Conservation (phyloP, 2,888 invertebrate genomes). For the Pachydiplax longipennis region DNA sequence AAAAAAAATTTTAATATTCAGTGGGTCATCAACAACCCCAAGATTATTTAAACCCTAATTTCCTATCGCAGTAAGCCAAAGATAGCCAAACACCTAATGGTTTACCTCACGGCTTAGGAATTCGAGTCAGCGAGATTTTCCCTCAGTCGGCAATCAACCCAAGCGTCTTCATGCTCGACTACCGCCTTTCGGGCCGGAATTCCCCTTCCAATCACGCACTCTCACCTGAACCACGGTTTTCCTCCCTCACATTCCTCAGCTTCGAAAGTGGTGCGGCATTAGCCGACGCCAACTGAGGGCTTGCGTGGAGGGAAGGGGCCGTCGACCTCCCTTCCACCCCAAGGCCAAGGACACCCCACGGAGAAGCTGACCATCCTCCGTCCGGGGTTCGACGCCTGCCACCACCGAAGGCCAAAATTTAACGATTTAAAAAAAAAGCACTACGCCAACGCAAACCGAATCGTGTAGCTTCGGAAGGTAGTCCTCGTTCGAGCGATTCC, state of each 20-base stretch:
- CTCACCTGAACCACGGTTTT: not conserved
- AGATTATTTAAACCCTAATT: too few relatives aligned
- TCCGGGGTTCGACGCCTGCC: not conserved
- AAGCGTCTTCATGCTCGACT: not conserved
- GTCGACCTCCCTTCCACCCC: not conserved
- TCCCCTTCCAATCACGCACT: not conserved
- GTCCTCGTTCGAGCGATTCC: not conserved
- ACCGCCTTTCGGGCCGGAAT: not conserved
- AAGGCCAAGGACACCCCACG: conserved; percentile 27
- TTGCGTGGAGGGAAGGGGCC: not conserved
- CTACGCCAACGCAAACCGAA: not conserved
- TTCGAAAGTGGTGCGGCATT: not conserved
- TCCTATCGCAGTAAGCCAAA: too few relatives aligned
- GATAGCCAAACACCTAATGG: too few relatives aligned
- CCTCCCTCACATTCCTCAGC: not conserved
- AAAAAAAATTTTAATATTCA: too few relatives aligned
- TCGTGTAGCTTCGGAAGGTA: not conserved
- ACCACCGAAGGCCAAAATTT: not conserved
- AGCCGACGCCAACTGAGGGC: not conserved
- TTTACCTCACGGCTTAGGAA: too few relatives aligned
- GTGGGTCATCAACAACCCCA: too few relatives aligned
- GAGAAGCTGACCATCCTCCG: not conserved
- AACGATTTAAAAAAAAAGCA: not conserved
- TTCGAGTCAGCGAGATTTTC: too few relatives aligned
- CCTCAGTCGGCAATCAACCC: too few relatives aligned